These are phyloP conservation scores for Pogonus chalceus DNA, from an alignment of 1,140 invertebrate species.

Conservation along the genomic window DNA sequence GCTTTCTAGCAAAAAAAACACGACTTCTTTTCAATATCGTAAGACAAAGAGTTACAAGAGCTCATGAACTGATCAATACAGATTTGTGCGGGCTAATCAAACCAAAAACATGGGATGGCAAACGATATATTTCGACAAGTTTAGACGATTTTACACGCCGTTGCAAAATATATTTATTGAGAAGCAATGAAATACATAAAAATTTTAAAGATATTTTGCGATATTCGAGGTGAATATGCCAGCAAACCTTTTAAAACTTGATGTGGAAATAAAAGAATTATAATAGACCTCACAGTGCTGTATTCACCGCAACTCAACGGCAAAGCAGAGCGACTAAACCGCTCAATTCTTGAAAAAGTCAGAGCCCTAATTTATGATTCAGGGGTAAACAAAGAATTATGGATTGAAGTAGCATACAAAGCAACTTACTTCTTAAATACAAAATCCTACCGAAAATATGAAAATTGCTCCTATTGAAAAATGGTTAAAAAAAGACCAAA, in stretches of 20 bases:
- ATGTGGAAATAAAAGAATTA: neutral
- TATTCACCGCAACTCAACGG: neutral
- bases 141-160: neutral
- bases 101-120: neutral
- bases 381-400: too few relatives aligned
- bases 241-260: neutral
- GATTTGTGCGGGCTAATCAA: neutral
- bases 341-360: neutral
- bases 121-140: neutral
- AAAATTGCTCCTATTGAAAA: too few relatives aligned
- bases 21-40: neutral
- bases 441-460: too few relatives aligned
- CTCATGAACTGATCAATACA: neutral
- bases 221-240: neutral
- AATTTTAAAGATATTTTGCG: neutral
- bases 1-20: neutral
- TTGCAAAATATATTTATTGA: neutral
- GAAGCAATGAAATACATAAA: neutral
- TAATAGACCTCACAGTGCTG: neutral
- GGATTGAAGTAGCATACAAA: too few relatives aligned
- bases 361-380: too few relatives aligned
- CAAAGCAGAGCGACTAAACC: neutral
- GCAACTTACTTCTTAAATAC: too few relatives aligned
- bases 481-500: too few relatives aligned
- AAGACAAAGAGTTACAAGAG: neutral